Percentiles rank a stretch among this genome's conserved stretches.
These are phyloP conservation scores for Neelides sp. DNA, from an alignment of 1,140 invertebrate genomes.

Conservation along the genomic window DNA sequence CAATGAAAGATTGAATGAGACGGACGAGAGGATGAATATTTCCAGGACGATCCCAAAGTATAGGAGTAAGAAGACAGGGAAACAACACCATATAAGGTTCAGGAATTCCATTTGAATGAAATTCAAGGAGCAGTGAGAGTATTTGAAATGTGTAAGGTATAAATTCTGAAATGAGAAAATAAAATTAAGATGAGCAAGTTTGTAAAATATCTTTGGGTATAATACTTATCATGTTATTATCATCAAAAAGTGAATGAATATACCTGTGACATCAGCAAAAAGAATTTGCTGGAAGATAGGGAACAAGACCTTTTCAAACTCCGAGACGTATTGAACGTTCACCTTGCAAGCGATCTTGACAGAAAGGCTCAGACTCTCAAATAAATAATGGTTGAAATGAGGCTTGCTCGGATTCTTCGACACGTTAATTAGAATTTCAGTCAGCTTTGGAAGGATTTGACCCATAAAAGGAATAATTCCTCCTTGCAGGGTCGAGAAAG, in stretches of 20 bases:
- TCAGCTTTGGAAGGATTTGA: conserved; percentile 66
- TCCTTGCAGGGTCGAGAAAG: conserved; percentile 67
- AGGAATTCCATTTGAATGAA: conserved; percentile 51
- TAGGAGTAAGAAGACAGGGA: conserved; percentile 69
- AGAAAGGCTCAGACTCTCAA: conserved; percentile 79
- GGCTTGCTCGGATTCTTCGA: conserved; percentile 90
- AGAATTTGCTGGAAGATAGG: conserved; percentile 87
- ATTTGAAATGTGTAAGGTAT: conserved; percentile 97
- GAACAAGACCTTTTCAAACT: conserved; percentile 82
- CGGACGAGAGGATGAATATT: conserved; percentile 84
- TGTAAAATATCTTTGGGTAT: too few relatives aligned
- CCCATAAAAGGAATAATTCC: conserved; percentile 64
- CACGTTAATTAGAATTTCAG: conserved; percentile 66
- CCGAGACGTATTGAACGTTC: conserved; percentile 61
- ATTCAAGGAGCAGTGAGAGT: conserved; percentile 76
- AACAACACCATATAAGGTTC: conserved; percentile 80
- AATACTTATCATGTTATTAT: conserved; percentile 1
- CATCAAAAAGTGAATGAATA: not conserved
- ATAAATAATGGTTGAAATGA: conserved; percentile 94
- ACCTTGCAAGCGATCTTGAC: conserved; percentile 76
- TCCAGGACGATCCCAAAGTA: conserved; percentile 80
- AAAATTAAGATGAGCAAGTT: not conserved
- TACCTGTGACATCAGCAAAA: conserved; percentile 82
- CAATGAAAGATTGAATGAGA: conserved; percentile 73
- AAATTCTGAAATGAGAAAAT: conserved; percentile 57